These are phyloP conservation scores for Phrynocephalus guinanensis DNA, from an alignment of 2,797 vertebrate species.

Conservation along the genomic window DNA sequence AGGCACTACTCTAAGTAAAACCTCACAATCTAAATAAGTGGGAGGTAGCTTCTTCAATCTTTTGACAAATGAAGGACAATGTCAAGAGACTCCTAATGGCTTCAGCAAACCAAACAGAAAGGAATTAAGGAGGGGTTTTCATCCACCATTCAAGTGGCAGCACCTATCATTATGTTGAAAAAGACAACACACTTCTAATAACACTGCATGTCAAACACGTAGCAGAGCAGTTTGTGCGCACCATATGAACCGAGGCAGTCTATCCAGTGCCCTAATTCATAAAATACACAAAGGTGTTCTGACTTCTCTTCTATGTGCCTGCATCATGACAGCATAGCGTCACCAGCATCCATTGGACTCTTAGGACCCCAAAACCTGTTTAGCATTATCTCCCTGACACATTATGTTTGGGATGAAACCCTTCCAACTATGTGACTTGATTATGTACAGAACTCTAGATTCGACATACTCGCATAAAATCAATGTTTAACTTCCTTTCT, in stretches of 20 bases:
- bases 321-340: too few relatives aligned
- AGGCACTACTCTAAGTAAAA: not conserved
- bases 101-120: conserved; percentile 9
- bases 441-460: not conserved
- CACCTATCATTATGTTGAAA: not conserved
- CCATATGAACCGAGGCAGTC: not conserved
- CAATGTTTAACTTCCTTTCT: not conserved
- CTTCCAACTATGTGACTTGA: not conserved
- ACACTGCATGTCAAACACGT: not conserved
- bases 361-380: not conserved
- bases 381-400: too few relatives aligned
- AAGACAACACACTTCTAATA: not conserved
- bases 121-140: not conserved
- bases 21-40: not conserved
- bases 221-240: not conserved
- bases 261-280: not conserved
- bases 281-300: not conserved
- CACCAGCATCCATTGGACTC: not conserved
- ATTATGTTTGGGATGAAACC: not conserved
- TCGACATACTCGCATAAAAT: not conserved
- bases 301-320: not conserved
- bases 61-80: not conserved
- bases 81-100: not conserved
- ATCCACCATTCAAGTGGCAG: not conserved
- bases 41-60: not conserved